phyloP scores from a whole-genome alignment of 1,140 invertebrate genomes.

The Centruroides vittatus region DNA sequence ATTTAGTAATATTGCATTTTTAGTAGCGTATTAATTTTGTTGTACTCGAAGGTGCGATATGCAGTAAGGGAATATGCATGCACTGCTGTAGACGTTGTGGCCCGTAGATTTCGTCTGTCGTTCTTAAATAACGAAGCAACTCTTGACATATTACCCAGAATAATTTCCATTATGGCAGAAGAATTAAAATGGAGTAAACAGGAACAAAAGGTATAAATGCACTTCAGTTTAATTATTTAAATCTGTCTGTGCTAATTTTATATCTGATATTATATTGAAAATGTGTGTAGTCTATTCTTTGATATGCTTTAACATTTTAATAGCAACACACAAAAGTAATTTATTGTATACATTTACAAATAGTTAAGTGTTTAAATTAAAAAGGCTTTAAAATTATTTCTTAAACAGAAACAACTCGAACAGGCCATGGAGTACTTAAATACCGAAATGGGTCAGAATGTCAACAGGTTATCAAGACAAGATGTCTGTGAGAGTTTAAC shows the following conservation, averaged over 20 bases:
- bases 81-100: slow-evolving; percentile 92
- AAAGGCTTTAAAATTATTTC: no score
- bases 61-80: slow-evolving; percentile 91
- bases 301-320: no score
- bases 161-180: slow-evolving; percentile 92
- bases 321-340: no score
- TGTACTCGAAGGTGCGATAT: slow-evolving; percentile 51
- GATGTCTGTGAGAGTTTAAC: slow-evolving; percentile 85
- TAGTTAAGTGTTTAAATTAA: no score
- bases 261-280: neutral
- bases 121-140: slow-evolving; percentile 93
- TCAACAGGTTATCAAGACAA: slow-evolving; percentile 68
- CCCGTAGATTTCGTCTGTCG: slow-evolving; percentile 74
- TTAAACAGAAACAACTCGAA: slow-evolving; percentile 93
- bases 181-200: slow-evolving; percentile 83
- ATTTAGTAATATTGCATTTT: no score
- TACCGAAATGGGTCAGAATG: slow-evolving; percentile 91
- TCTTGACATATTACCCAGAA: slow-evolving; percentile 78
- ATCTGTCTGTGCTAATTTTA: neutral
- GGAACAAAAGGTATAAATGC: slow-evolving; percentile 45
- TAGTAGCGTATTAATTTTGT: no score
- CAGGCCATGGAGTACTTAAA: slow-evolving; percentile 67
- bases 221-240: neutral
- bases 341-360: no score
- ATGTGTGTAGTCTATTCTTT: no score